Evolutionary conservation across 2,113 vertebrate genomes (phyloP), one percentile per base, ranked within the genome.

Genomic region (Gallinago paraguaiae): DNA sequence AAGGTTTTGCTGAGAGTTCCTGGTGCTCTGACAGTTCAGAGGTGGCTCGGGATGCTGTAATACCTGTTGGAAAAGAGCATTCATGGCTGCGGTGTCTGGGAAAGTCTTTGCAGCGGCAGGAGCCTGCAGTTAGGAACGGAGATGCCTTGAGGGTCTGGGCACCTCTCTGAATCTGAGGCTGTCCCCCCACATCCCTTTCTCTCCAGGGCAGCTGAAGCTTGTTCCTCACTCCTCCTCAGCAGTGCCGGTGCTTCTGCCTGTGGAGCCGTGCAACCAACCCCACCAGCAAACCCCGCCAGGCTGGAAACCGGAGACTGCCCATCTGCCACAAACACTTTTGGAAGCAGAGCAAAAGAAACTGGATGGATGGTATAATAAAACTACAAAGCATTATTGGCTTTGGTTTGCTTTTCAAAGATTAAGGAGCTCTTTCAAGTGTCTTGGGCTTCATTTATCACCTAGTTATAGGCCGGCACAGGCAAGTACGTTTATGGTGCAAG

Each of bases 371-470:
- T 50, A 23, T 59, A 86, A 83, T 86, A 77, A 59, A 94, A 80
- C 85, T 86, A 94, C 79, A 74, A 90, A 88, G 68, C 67, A 54
- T 51, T 93, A 61, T 63, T 93, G 0, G 63, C 79, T 93, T 93
- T 90, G 92, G 60, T 70, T 92, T 86, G 50, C 68, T 94, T 88
- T 94, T 83, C 91, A 81, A 86, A 90, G 80, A 88, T 67, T 67
- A 70, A 82, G 81, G 59, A 90, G 15, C 82, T 77, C 88, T 90
- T 95, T 94, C 72, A 88, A 90, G 86, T 86, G 67, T 65, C 67
- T 72, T 69, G 50, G 54, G 70, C 45, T 88, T 90, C 61, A 70
- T 94, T 93, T 92, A 92, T 94, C 92, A 88, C 68, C 60, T 57
- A 77, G 79, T 65, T 90, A 65, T 48, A 97, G 82, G 76, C 71